These are phyloP conservation scores for Aphis gossypii DNA, from an alignment of 1,140 invertebrate species.

Conservation along the genomic window DNA sequence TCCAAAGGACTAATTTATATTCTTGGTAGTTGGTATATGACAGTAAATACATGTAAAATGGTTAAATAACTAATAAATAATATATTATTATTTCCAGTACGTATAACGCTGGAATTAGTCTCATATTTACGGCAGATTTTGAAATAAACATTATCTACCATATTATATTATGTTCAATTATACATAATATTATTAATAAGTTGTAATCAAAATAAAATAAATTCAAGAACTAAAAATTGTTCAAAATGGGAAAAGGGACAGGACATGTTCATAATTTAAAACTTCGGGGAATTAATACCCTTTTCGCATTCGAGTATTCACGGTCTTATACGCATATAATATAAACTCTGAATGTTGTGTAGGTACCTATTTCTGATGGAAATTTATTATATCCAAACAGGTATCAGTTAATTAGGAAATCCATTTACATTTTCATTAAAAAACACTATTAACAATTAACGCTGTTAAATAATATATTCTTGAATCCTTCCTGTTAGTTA, in stretches of 20 bases:
- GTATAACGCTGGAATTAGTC: not conserved
- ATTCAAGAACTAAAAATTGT: not conserved
- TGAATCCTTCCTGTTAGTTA: not conserved
- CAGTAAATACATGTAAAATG: not conserved
- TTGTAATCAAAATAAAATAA: not conserved
- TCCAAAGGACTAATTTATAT: not conserved
- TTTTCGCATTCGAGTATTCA: not conserved
- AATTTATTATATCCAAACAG: not conserved
- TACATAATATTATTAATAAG: not conserved
- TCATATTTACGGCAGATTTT: not conserved
- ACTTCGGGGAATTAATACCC: not conserved
- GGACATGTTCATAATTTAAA: conserved; percentile 32
- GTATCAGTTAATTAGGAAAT: conserved; percentile 22
- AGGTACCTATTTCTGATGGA: not conserved
- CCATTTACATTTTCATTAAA: not conserved
- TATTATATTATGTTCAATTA: not conserved
- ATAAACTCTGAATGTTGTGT: not conserved
- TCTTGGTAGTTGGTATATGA: not conserved
- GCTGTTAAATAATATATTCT: not conserved
- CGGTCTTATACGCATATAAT: not conserved
- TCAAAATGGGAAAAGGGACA: not conserved
- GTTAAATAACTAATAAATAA: conserved; percentile 10
- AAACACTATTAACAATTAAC: not conserved
- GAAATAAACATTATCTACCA: not conserved
- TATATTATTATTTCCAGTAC: not conserved